A percentile compares a stretch with the other conserved stretches of the same genome.
phyloP scores from a whole-genome alignment of 2,113 vertebrate species.

The Hyperopisus bebe region DNA sequence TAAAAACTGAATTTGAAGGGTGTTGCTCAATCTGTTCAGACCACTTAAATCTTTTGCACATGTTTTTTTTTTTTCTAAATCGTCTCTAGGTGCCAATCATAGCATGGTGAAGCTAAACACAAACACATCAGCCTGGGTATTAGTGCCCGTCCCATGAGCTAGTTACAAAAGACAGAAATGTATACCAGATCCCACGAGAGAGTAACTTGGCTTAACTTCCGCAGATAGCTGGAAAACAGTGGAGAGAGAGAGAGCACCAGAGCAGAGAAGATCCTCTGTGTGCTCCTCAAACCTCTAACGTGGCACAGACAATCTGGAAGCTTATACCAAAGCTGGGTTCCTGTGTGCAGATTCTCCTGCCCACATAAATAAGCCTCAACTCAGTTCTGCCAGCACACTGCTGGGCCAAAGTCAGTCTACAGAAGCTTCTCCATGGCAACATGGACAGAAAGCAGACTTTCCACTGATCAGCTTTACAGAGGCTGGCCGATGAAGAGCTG shows the following conservation, averaged over 20 bases:
- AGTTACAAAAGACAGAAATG: neutral
- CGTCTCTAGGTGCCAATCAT: neutral
- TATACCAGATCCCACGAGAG: neutral
- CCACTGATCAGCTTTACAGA: neutral
- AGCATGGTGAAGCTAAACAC: neutral
- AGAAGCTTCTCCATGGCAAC: constrained; percentile 3
- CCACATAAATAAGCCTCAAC: constrained; percentile 64
- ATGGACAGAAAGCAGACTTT: neutral
- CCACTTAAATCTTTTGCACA: neutral
- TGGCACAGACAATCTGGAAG: constrained; percentile 52
- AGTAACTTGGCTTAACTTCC: neutral
- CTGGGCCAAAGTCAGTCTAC: neutral
- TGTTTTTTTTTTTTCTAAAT: constrained; percentile 23
- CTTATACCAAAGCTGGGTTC: constrained; percentile 41
- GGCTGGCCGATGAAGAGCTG: constrained; percentile 4
- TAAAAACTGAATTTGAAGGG: constrained; percentile 11
- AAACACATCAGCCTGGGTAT: neutral
- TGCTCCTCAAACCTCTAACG: constrained; percentile 48
- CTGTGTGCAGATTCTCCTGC: constrained; percentile 50
- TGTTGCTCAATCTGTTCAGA: constrained; percentile 1
- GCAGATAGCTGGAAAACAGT: neutral
- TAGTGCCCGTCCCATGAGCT: neutral
- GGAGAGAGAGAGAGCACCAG: constrained; percentile 17
- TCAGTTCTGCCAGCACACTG: constrained; percentile 40
- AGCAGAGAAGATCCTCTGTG: constrained; percentile 48